Evolutionary conservation across 2,113 vertebrate species (phyloP).

Genomic region (Indicator maculatus): DNA sequence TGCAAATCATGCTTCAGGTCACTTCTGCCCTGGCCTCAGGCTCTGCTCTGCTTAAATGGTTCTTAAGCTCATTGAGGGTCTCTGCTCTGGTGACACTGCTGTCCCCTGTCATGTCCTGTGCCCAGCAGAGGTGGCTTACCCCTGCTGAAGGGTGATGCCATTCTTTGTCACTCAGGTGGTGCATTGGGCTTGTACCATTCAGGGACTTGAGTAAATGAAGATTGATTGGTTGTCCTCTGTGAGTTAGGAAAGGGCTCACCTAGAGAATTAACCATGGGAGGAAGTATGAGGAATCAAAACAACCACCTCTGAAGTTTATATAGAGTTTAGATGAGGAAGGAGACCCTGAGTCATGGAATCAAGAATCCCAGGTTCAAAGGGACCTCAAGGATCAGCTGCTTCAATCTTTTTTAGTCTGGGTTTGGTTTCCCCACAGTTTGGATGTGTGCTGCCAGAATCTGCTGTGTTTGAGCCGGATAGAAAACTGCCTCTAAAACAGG

Average conservation of each 20-base stretch:
- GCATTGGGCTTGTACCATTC: not conserved
- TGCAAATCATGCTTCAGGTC: slow-evolving; percentile 34
- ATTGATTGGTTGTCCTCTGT: not conserved
- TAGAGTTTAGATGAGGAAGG: not conserved
- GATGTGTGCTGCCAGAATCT: not conserved
- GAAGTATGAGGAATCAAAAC: not conserved
- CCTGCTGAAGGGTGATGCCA: not conserved
- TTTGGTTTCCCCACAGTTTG: not conserved
- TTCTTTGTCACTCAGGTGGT: fast-evolving
- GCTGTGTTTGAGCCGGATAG: not conserved
- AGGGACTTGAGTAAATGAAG: not conserved
- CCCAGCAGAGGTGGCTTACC: not conserved
- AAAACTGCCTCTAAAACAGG: fast-evolving
- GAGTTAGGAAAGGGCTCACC: not conserved
- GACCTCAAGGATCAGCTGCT: not conserved
- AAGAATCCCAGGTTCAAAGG: not conserved
- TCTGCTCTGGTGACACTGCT: not conserved
- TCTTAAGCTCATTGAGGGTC: not conserved
- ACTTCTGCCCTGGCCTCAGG: not conserved
- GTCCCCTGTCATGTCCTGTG: fast-evolving
- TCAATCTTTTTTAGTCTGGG: too few relatives aligned
- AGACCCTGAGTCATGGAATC: not conserved
- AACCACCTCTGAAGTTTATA: not conserved
- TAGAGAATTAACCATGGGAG: not conserved
- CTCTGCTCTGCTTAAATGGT: not conserved